Percentiles rank a stretch among this genome's conserved stretches.
Evolutionary conservation across 2,797 vertebrate genomes (phyloP).

Genomic region (Crocidura indochinensis): DNA sequence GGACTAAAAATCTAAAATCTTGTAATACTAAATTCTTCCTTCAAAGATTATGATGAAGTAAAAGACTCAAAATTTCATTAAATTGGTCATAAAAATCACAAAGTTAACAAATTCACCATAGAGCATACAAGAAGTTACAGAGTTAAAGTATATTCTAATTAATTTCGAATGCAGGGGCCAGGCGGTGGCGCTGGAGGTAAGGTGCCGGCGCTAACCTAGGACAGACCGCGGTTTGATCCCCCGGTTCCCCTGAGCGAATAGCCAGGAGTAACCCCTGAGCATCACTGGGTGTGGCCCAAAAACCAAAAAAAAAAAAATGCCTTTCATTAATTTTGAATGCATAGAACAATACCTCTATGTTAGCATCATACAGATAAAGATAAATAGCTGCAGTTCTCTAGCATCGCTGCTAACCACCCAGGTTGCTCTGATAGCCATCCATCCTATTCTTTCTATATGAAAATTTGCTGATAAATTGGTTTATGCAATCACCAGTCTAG

Average conservation of each 20-base stretch:
- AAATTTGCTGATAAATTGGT: too few species aligned
- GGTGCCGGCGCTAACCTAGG: too few species aligned
- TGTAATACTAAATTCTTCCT: slow-evolving; percentile 27
- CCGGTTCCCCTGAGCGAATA: too few species aligned
- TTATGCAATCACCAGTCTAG: too few species aligned
- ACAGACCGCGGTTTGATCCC: too few species aligned
- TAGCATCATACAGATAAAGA: neutral
- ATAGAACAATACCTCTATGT: neutral
- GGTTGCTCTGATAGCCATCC: neutral
- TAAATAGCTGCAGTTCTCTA: neutral
- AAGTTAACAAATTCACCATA: slow-evolving; percentile 55
- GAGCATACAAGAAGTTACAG: slow-evolving; percentile 42
- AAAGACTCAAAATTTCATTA: slow-evolving; percentile 14
- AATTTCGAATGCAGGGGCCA: too few species aligned
- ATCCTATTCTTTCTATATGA: slow-evolving; percentile 34
- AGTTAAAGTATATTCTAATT: slow-evolving; percentile 17
- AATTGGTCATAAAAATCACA: slow-evolving; percentile 38
- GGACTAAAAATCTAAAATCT: slow-evolving; percentile 34
- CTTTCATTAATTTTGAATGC: neutral
- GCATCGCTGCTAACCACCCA: neutral
- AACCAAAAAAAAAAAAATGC: neutral
- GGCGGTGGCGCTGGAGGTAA: too few species aligned
- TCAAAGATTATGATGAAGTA: slow-evolving; percentile 52
- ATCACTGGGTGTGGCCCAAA: too few species aligned
- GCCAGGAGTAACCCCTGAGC: too few species aligned